These are phyloP conservation scores for Thyatira batis DNA, from an alignment of 2,888 invertebrate genomes.

Conservation along the genomic window DNA sequence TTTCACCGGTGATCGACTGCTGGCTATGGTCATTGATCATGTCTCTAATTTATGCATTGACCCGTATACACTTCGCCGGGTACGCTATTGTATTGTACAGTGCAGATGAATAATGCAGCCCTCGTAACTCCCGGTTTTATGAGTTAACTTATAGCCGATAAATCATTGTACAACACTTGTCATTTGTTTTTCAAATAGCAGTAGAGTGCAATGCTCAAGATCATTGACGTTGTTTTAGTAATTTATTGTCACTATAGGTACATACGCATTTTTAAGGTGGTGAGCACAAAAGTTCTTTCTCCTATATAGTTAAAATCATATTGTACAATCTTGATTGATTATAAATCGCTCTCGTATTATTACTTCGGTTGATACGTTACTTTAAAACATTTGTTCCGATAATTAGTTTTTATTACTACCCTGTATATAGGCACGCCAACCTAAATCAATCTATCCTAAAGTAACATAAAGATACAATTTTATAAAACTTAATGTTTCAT, in stretches of 20 bases:
- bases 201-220: slow-evolving; percentile 35
- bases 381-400: too few species aligned
- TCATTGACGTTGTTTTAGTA: slow-evolving; percentile 21
- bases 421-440: too few species aligned
- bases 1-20: slow-evolving; percentile 14
- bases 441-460: too few species aligned
- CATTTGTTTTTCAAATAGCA: slow-evolving; percentile 30
- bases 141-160: slow-evolving; percentile 44
- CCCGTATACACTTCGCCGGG: slow-evolving; percentile 34
- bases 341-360: too few species aligned
- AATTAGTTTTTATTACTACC: too few species aligned
- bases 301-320: too few species aligned
- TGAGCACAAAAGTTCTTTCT: too few species aligned
- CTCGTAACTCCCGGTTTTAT: slow-evolving; percentile 53
- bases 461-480: too few species aligned
- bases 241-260: background rate
- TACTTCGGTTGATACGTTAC: too few species aligned
- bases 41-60: slow-evolving; percentile 50
- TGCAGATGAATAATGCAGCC: slow-evolving; percentile 60
- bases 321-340: too few species aligned
- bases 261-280: too few species aligned
- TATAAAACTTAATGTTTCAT: background rate
- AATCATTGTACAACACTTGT: slow-evolving; percentile 38
- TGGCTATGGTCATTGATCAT: slow-evolving; percentile 37
- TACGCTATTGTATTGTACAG: slow-evolving; percentile 50